Evolutionary conservation across 2,113 vertebrate species (phyloP).

Genomic region (Scolopax mira): DNA sequence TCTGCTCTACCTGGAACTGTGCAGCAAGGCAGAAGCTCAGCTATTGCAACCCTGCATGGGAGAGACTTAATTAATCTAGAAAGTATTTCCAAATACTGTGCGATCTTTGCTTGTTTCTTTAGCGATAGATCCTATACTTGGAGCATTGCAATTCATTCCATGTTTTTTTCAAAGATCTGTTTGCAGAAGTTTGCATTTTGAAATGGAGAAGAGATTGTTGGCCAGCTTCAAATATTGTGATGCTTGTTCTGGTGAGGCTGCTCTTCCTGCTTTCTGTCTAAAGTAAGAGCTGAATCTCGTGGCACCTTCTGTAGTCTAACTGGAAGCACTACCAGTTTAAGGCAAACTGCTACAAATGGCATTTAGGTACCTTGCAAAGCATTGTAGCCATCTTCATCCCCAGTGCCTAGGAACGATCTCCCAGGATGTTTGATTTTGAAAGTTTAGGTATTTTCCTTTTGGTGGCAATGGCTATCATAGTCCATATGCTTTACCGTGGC

Average conservation of each 20-base stretch:
- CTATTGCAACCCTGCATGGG: neutral
- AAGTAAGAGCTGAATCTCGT: neutral
- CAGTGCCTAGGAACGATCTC: neutral
- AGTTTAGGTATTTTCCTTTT: neutral
- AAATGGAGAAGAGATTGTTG: neutral
- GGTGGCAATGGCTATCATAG: too few species aligned
- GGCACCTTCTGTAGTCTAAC: neutral
- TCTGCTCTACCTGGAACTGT: neutral
- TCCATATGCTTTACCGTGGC: neutral
- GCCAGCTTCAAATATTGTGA: neutral
- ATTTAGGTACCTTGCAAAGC: neutral
- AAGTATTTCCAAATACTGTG: neutral
- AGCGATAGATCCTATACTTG: neutral
- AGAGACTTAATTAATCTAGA: neutral
- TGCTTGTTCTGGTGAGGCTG: neutral
- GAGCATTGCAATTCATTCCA: neutral
- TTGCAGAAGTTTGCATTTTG: neutral
- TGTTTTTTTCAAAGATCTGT: neutral
- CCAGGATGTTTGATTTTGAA: neutral
- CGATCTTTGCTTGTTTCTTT: neutral
- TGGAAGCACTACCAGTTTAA: neutral
- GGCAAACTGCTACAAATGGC: neutral
- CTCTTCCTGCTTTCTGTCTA: neutral
- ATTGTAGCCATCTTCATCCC: neutral
- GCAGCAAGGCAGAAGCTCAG: neutral